Base-by-base conservation (phyloP, 1,140 invertebrate genomes). In the Zaprionus inermis region DNA sequence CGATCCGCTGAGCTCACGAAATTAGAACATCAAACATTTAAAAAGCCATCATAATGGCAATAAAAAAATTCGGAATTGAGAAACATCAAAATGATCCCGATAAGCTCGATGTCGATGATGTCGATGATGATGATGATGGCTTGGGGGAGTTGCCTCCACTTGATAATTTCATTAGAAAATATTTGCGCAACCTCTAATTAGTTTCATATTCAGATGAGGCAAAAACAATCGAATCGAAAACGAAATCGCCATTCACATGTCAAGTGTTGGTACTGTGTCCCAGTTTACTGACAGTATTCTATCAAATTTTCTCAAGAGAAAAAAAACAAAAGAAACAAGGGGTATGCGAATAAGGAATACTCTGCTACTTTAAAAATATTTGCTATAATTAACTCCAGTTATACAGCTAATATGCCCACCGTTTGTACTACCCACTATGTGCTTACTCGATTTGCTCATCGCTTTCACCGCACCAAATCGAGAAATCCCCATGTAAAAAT, bases 101-200 rank as follows among this genome's bases (percentile, higher is more conserved):
- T 75, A 70, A 75, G 60, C 30, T 30, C 51, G 38, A 34, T 12
- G 60, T 41, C 30, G 57, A 65, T 57, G 56, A 59, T 68, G 63
- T 52, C 24, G 34, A 44, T 64, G 72, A 61, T 54, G 60, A 52
- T 24, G 22, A 63, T 52, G 51, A 24, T 55, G 20, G 24, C 9
- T 49, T 49, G 24, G 16, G 11, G 58, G 20, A 46, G 64, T 38
- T 54, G 49, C 56, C 20, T 51, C 79, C 80, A 84, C 78, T 85
- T 85, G 78, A 81, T 84, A 55, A 75, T 75, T 75, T 81, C 76
- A 81, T 83, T 72, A 79, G 60, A 84, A 60, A 66, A 67, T 32
- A 66, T 74, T 70, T 79, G 68, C 59, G 51, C 80, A 77, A 71
- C 52, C 38, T 76, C 66, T 85, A 84, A 84, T 84, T 85, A 85